phyloP scores from a whole-genome alignment of 2,888 invertebrate genomes.

The Hyposoter dolosus region DNA sequence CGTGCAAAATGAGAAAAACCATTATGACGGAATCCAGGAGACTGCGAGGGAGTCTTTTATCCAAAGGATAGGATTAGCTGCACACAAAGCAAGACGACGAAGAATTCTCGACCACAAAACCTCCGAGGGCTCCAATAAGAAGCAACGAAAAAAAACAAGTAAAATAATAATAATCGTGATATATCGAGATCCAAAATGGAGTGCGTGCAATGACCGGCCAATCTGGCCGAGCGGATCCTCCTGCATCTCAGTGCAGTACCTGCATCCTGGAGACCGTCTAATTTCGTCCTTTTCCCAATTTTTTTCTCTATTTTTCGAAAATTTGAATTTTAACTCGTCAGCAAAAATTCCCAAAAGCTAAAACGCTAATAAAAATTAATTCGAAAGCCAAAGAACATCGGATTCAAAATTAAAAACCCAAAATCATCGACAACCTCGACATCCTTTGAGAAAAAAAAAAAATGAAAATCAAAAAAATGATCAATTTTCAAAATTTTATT shows the following conservation, averaged over 20 bases:
- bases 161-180: constrained; percentile 68
- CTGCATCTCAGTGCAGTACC: constrained; percentile 66
- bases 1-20: not conserved
- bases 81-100: not conserved
- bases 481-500: no score
- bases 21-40: not conserved
- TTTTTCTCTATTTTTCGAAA: not conserved
- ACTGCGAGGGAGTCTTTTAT: not conserved
- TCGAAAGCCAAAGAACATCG: not conserved
- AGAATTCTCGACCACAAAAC: not conserved
- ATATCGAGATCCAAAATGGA: constrained; percentile 77
- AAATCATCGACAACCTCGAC: not conserved
- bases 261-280: not conserved
- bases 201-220: constrained; percentile 79
- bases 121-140: not conserved
- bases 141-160: constrained; percentile 68
- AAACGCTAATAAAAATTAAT: not conserved
- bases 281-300: not conserved
- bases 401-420: not conserved
- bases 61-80: not conserved
- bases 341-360: not conserved
- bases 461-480: not conserved
- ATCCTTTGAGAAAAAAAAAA: not conserved
- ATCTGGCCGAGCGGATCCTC: constrained; percentile 75
- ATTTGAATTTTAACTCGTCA: not conserved